Conservation (phyloP, 2,797 vertebrate genomes). For the Dromococcyx pavoninus region DNA sequence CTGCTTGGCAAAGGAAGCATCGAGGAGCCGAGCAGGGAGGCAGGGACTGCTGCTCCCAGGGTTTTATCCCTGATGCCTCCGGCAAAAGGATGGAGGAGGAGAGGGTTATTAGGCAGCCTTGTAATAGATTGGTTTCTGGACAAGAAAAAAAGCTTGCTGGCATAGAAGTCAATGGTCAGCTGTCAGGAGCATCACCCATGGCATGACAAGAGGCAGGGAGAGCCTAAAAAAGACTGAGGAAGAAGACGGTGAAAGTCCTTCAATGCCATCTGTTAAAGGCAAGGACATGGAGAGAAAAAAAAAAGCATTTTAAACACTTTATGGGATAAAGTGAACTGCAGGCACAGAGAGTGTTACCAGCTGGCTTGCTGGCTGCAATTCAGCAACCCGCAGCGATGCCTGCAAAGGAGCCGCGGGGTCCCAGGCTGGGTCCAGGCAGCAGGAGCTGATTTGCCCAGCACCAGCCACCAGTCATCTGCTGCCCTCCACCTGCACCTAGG, state of each 20-base stretch:
- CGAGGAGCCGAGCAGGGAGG: not conserved
- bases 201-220: not conserved
- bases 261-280: not conserved
- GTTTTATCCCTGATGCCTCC: not conserved
- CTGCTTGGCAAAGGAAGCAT: not conserved
- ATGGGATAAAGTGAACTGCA: not conserved
- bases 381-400: accelerated
- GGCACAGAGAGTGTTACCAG: not conserved
- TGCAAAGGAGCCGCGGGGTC: not conserved
- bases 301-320: not conserved
- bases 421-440: not conserved
- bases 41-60: not conserved
- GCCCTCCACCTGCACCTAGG: not conserved
- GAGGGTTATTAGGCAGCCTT: not conserved
- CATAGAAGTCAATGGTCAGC: not conserved
- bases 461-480: not conserved
- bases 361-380: not conserved
- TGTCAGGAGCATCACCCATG: not conserved
- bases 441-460: not conserved
- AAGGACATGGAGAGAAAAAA: not conserved
- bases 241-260: not conserved
- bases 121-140: not conserved
- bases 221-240: not conserved
- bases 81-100: not conserved
- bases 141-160: not conserved